phyloP scores from a whole-genome alignment of 2,888 invertebrate genomes.

The Aspidiotus rigidus region DNA sequence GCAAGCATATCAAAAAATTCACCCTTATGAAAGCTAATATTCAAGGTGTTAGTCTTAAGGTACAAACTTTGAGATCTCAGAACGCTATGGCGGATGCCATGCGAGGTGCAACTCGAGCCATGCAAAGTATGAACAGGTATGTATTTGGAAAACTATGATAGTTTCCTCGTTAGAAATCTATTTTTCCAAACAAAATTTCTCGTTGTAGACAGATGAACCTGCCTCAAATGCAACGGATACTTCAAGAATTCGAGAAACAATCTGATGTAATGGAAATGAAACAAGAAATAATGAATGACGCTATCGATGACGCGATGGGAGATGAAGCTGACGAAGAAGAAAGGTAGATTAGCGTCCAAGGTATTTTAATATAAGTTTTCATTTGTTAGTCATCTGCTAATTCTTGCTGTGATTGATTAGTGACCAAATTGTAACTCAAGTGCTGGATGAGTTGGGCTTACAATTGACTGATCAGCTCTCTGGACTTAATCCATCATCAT shows the following conservation, averaged over 20 bases:
- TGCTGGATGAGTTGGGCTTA: conserved; percentile 92
- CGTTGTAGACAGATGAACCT: conserved; percentile 71
- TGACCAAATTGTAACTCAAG: conserved; percentile 89
- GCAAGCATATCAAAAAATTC: conserved; percentile 93
- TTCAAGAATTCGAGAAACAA: conserved; percentile 97
- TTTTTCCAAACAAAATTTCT: neutral
- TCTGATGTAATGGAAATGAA: conserved; percentile 99
- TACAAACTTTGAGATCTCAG: conserved; percentile 93
- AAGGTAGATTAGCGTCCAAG: conserved; percentile 50
- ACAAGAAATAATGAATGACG: conserved; percentile 99
- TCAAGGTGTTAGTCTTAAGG: conserved; percentile 93
- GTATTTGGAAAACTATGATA: no score
- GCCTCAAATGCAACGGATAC: conserved; percentile 96
- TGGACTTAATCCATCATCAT: conserved; percentile 66
- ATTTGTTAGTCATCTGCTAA: neutral
- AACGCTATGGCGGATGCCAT: conserved; percentile 99
- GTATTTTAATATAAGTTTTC: neutral
- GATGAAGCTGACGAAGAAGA: conserved; percentile 97
- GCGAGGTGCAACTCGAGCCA: conserved; percentile 96
- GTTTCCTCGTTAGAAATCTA: no score
- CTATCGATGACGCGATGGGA: conserved; percentile 98
- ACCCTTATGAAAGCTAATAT: conserved; percentile 99
- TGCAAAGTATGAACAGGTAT: conserved; percentile 92
- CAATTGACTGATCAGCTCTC: conserved; percentile 88
- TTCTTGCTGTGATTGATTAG: conserved; percentile 46